Base-by-base conservation (phyloP, 2,113 vertebrate species). In the Prionailurus bengalensis region DNA sequence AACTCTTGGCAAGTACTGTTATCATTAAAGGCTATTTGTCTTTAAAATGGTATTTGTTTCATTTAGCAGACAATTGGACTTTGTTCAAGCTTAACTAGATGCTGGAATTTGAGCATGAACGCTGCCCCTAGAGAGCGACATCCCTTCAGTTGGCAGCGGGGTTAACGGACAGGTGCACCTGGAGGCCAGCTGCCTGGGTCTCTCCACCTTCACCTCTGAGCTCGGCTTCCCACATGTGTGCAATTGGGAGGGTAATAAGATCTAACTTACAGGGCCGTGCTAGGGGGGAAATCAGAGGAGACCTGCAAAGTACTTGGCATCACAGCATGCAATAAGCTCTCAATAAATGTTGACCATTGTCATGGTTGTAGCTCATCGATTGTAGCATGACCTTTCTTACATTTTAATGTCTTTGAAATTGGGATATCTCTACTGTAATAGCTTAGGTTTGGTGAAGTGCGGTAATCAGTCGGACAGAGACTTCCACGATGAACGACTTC, bases 151-250 rank as follows among this genome's bases (percentile, higher is more conserved):
- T 48, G 8, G 42, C 39, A 45, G 51, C 29, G 14, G 42, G 68
- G 25, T 4, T 12, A 58, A 66, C 2, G 16, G 74, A 45, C 0
- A 5, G 63, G 74, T 27, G 27, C 42, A 16, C 15, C 0, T 7
- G 74, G 25, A 48, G 27, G 42, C 74, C 27, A 17, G 74, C 55
- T 23, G 45, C 14, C 53, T 31, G 17, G 68, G 16, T 9, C 4
- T 0, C 7, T 3, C 10, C 21, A 1, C 63, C 23, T 5, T 3
- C 0, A 2, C 10, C 19, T 39, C n/a, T 0, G 7, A 63, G 55
- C 27, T 27, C n/a, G 14, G 48, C 70, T 73, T 61, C 13, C 14
- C 36, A 42, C 9, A 3, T 7, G 14, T 1, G 14, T 23, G 68
- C n/a, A 11, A 3, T 0, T 48, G n/a, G 15, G 48, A 25, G 55